Conservation (phyloP, 2,797 vertebrate species). For the Tolypeutes matacus region DNA sequence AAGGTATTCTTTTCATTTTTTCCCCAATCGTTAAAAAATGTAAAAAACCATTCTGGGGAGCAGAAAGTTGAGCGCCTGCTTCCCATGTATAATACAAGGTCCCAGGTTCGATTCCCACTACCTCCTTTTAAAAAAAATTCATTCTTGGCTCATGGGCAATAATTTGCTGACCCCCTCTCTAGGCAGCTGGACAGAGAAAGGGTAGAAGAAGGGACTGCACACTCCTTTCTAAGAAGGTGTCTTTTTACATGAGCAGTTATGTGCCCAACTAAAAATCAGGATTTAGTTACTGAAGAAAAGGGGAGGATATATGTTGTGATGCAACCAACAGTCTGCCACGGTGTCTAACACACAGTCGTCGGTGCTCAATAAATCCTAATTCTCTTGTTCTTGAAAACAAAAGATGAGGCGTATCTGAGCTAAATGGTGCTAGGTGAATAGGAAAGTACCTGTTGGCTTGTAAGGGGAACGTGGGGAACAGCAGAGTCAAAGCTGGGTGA, state of each 20-base stretch:
- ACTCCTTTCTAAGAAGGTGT: neutral
- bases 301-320: neutral
- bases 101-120: too few species aligned
- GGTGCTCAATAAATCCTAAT: neutral
- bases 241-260: neutral
- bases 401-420: neutral
- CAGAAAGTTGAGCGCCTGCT: too few species aligned
- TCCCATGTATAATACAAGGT: too few species aligned
- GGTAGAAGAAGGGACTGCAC: neutral
- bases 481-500: neutral
- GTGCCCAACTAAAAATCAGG: neutral
- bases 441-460: neutral
- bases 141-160: neutral
- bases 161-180: neutral
- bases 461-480: neutral
- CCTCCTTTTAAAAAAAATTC: neutral
- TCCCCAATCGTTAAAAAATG: neutral
- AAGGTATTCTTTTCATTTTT: neutral
- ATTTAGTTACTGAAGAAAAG: neutral
- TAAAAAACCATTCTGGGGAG: neutral
- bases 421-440: neutral
- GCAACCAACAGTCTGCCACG: neutral
- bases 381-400: neutral
- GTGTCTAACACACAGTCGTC: neutral
- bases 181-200: neutral